phyloP scores from a whole-genome alignment of 2,888 invertebrate genomes.

The Camptogramma bilineatum region DNA sequence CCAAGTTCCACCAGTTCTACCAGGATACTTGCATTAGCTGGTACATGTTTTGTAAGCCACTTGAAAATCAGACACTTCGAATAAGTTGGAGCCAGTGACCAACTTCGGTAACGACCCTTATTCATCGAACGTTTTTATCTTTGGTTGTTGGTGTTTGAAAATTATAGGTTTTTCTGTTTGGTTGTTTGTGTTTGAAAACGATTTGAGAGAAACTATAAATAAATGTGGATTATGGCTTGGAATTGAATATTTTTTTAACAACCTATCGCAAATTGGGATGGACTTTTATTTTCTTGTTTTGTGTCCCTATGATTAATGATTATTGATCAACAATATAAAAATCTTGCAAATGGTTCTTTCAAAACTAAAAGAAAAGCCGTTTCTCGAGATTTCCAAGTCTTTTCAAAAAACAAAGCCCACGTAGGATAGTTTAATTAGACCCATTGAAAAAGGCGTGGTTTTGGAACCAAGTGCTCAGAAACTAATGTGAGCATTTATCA shows the following conservation, averaged over 20 bases:
- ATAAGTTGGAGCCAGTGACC: background rate
- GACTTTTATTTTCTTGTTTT: no score
- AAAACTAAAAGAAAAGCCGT: background rate
- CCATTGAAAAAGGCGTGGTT: conserved; percentile 4
- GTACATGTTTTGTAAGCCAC: background rate
- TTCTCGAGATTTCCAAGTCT: background rate
- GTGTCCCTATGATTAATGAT: no score
- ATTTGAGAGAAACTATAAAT: no score
- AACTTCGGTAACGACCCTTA: background rate
- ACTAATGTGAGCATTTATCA: conserved; percentile 4
- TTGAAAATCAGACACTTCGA: background rate
- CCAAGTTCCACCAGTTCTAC: background rate
- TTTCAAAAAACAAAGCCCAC: background rate
- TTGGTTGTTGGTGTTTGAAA: background rate
- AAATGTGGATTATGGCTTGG: no score
- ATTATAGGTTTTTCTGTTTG: background rate
- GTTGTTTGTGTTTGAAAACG: background rate
- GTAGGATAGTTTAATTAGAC: background rate
- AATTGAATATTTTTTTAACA: no score
- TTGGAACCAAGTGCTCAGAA: background rate
- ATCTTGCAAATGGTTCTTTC: background rate
- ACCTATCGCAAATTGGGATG: no score
- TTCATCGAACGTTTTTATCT: background rate
- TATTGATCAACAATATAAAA: no score
- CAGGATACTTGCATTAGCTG: background rate